Evolutionary conservation across 2,888 invertebrate genomes (phyloP).

Genomic region (Bombylius discolor): DNA sequence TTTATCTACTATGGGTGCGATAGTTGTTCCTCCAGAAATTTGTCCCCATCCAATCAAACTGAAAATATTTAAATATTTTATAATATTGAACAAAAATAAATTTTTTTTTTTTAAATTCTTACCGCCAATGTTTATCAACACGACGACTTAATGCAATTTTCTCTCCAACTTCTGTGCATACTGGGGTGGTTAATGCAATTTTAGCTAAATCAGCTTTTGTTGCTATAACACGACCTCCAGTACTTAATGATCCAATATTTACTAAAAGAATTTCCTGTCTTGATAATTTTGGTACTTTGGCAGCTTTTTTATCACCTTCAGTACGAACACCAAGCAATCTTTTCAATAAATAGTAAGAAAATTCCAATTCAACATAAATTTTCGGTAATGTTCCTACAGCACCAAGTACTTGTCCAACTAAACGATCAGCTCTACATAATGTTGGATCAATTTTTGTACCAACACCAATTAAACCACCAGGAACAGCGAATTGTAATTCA

Average conservation of each 20-base stretch:
- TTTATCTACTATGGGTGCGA: constrained; percentile 52
- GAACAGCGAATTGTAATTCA: constrained; percentile 95
- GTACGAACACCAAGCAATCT: constrained; percentile 93
- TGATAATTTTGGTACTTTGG: constrained; percentile 87
- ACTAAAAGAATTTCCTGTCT: constrained; percentile 88
- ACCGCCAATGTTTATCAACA: constrained; percentile 99
- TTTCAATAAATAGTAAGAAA: constrained; percentile 92
- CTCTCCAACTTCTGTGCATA: constrained; percentile 97
- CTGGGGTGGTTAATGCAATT: constrained; percentile 91
- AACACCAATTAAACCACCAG: constrained; percentile 98
- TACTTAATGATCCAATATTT: constrained; percentile 97
- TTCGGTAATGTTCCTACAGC: constrained; percentile 94
- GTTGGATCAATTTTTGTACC: constrained; percentile 99
- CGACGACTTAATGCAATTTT: constrained; percentile 98
- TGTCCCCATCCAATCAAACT: constrained; percentile 99
- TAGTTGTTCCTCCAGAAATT: constrained; percentile 93
- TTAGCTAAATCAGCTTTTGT: constrained; percentile 95
- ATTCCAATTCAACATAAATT: constrained; percentile 95
- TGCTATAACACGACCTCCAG: constrained; percentile 89
- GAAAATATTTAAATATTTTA: constrained; percentile 20
- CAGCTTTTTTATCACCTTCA: constrained; percentile 97
- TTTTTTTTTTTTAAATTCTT: constrained; percentile 20
- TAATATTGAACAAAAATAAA: background rate
- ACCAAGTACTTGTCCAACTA: constrained; percentile 95
- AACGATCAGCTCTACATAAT: constrained; percentile 92